A percentile compares a stretch with the other conserved stretches of the same genome.
Evolutionary conservation across 2,888 invertebrate species (phyloP).

Genomic region (Diarsia brunnea): DNA sequence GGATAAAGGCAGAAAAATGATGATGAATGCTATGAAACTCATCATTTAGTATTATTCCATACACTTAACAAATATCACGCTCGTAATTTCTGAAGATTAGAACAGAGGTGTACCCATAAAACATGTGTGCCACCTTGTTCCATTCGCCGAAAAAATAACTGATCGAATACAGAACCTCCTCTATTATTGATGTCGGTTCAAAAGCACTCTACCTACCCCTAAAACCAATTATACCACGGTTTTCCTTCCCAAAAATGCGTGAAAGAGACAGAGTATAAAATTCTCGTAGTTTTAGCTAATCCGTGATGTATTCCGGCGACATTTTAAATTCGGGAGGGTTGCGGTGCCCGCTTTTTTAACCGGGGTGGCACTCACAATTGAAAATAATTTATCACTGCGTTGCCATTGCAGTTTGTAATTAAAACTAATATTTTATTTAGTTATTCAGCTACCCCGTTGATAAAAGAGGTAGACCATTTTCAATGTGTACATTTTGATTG

Average conservation of each 20-base stretch:
- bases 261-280: conserved; percentile 45
- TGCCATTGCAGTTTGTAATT: conserved; percentile 42
- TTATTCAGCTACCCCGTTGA: neutral
- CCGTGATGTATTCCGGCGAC: conserved; percentile 51
- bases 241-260: conserved; percentile 23
- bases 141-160: neutral
- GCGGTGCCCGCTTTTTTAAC: conserved; percentile 42
- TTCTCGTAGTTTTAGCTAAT: conserved; percentile 61
- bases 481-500: neutral
- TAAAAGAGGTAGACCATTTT: neutral
- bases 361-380: conserved; percentile 53
- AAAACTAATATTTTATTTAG: conserved; percentile 48
- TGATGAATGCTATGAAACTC: neutral
- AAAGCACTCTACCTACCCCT: conserved; percentile 2
- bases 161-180: neutral
- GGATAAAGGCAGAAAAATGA: neutral
- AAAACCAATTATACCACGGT: conserved; percentile 21
- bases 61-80: neutral
- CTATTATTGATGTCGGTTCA: neutral
- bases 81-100: neutral
- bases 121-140: neutral
- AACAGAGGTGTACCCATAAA: neutral
- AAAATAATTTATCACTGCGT: conserved; percentile 58
- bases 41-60: neutral
- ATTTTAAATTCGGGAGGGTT: conserved; percentile 61